Percentiles rank a stretch among this genome's conserved stretches.
phyloP scores from a whole-genome alignment of 2,888 invertebrate species.

The Ophion obscuratus region DNA sequence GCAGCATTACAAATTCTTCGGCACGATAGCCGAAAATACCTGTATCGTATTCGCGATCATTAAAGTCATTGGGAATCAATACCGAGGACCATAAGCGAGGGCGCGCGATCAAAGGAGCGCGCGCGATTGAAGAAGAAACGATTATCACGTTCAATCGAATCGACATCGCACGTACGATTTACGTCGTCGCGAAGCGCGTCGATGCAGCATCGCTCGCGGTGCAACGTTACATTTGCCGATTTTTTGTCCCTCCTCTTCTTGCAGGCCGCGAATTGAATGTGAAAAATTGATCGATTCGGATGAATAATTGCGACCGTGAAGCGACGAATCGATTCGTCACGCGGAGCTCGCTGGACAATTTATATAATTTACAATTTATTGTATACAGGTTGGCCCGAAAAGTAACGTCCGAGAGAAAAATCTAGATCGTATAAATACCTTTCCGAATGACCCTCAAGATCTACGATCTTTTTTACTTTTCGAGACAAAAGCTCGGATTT shows the following conservation, averaged over 20 bases:
- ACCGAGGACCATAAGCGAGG: not conserved
- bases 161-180: not conserved
- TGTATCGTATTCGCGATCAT: not conserved
- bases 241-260: not conserved
- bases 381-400: not conserved
- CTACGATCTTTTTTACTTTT: too few species aligned
- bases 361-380: not conserved
- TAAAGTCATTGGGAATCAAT: not conserved
- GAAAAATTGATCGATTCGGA: slow-evolving; percentile 23
- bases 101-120: not conserved
- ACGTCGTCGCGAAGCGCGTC: not conserved
- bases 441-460: too few species aligned
- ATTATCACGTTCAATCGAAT: slow-evolving; percentile 22
- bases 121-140: slow-evolving; percentile 16
- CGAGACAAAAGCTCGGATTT: too few species aligned
- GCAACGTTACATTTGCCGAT: not conserved
- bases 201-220: not conserved
- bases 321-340: slow-evolving; percentile 57
- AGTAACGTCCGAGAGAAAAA: not conserved
- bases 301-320: slow-evolving; percentile 17
- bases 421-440: too few species aligned
- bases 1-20: slow-evolving; percentile 5
- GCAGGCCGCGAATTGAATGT: not conserved
- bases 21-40: not conserved
- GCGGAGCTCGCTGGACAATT: not conserved